Conservation (phyloP, 2,797 vertebrate species). For the Mionectes olivaceus region DNA sequence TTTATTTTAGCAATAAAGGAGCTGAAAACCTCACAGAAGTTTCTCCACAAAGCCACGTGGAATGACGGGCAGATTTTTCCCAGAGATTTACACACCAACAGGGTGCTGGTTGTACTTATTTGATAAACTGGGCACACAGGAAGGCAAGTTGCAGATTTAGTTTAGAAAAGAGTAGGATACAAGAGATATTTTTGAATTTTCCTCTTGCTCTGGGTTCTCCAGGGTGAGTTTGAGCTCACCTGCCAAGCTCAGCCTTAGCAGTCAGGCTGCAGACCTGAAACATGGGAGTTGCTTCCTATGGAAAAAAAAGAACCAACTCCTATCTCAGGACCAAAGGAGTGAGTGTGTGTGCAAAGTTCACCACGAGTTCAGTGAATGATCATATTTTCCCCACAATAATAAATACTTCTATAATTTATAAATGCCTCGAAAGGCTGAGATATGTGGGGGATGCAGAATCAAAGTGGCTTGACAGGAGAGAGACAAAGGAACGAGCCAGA, state of each 20-base stretch:
- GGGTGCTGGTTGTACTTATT: neutral
- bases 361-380: constrained; percentile 52
- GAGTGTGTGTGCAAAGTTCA: constrained; percentile 56
- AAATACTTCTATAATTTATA: constrained; percentile 67
- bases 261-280: neutral
- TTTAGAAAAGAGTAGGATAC: neutral
- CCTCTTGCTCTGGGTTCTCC: neutral
- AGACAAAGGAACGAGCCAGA: constrained; percentile 60
- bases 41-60: neutral
- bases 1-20: neutral
- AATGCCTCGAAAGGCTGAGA: constrained; percentile 45
- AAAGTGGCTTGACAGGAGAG: constrained; percentile 53
- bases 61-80: neutral
- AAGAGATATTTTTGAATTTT: neutral
- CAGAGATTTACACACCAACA: neutral
- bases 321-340: neutral
- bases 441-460: constrained; percentile 60
- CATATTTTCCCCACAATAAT: constrained; percentile 61
- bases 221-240: neutral
- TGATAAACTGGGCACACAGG: neutral
- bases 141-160: neutral
- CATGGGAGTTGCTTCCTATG: neutral
- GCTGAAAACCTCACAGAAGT: neutral
- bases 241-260: neutral
- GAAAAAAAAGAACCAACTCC: neutral